These are phyloP conservation scores for Helicoverpa assulta DNA, from an alignment of 2,888 invertebrate species.

Conservation along the genomic window DNA sequence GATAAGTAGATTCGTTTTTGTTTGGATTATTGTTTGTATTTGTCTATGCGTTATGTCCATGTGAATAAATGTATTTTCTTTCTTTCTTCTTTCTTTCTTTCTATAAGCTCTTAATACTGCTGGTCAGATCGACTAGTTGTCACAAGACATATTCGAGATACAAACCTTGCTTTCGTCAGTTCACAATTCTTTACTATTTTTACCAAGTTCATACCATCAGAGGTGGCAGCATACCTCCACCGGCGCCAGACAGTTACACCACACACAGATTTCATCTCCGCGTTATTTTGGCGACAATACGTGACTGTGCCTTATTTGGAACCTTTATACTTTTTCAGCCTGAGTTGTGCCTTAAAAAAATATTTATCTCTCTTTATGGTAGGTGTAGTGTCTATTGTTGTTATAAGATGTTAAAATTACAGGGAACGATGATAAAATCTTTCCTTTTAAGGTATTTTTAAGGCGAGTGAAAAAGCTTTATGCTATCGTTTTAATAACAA, in stretches of 20 bases:
- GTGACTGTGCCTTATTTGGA: slow-evolving; percentile 82
- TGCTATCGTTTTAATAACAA: not conserved
- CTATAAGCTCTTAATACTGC: too few relatives aligned
- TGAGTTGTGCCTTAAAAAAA: slow-evolving; percentile 75
- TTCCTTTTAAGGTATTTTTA: slow-evolving; percentile 29
- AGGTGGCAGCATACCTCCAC: slow-evolving; percentile 50
- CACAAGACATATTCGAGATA: too few relatives aligned
- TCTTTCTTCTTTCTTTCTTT: too few relatives aligned
- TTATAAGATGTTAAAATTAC: slow-evolving; percentile 48
- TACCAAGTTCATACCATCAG: slow-evolving; percentile 47
- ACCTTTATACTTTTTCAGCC: slow-evolving; percentile 64
- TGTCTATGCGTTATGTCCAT: too few relatives aligned
- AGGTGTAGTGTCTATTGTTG: slow-evolving; percentile 78
- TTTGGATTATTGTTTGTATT: too few relatives aligned
- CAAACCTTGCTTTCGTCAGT: too few relatives aligned
- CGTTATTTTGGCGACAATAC: slow-evolving; percentile 85
- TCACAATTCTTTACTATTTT: too few relatives aligned
- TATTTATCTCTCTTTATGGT: slow-evolving; percentile 71
- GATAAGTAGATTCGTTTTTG: too few relatives aligned
- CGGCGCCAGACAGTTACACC: slow-evolving; percentile 85
- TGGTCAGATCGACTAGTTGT: too few relatives aligned
- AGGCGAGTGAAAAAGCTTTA: slow-evolving; percentile 5
- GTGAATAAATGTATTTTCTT: too few relatives aligned
- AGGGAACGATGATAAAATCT: slow-evolving; percentile 41
- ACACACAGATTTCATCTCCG: slow-evolving; percentile 85